Evolutionary conservation across 2,113 vertebrate species (phyloP).

Genomic region (Hucho hucho): DNA sequence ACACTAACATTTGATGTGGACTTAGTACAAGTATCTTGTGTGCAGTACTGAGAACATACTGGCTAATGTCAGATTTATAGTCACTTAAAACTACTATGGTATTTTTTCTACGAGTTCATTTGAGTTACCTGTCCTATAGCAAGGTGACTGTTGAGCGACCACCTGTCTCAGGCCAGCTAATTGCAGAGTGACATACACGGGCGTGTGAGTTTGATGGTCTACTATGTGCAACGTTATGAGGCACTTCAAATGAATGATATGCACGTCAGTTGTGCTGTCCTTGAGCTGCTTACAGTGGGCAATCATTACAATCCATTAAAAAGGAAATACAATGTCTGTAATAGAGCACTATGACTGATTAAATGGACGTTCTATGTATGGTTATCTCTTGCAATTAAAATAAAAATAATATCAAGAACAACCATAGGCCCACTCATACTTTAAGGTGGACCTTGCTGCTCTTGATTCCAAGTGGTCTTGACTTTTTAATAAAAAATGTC

Average conservation of each 20-base stretch:
- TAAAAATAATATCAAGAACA: background rate
- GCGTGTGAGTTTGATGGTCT: slow-evolving; percentile 1
- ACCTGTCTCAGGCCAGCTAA: slow-evolving; percentile 7
- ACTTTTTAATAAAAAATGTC: too few relatives aligned
- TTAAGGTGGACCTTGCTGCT: too few relatives aligned
- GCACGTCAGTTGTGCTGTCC: slow-evolving; percentile 20
- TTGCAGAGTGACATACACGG: background rate
- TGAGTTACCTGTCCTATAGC: slow-evolving; percentile 8
- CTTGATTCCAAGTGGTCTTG: too few relatives aligned
- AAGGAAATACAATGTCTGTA: slow-evolving; percentile 39
- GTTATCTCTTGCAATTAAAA: background rate
- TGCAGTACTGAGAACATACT: background rate
- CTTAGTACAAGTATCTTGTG: too few relatives aligned
- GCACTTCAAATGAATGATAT: slow-evolving; percentile 47
- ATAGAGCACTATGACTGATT: slow-evolving; percentile 24
- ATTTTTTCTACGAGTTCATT: background rate
- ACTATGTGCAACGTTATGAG: slow-evolving; percentile 18
- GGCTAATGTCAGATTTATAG: slow-evolving; percentile 9
- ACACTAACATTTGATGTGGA: too few relatives aligned
- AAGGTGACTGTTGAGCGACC: slow-evolving; percentile 7
- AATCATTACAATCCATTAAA: slow-evolving; percentile 45
- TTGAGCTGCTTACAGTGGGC: slow-evolving; percentile 13
- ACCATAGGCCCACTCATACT: background rate
- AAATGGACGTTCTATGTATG: slow-evolving; percentile 10
- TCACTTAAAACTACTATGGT: slow-evolving; percentile 1